Evolutionary conservation across 2,797 vertebrate species (phyloP), one percentile per base, ranked within the genome.

Genomic region (Scomberomorus guttatus): DNA sequence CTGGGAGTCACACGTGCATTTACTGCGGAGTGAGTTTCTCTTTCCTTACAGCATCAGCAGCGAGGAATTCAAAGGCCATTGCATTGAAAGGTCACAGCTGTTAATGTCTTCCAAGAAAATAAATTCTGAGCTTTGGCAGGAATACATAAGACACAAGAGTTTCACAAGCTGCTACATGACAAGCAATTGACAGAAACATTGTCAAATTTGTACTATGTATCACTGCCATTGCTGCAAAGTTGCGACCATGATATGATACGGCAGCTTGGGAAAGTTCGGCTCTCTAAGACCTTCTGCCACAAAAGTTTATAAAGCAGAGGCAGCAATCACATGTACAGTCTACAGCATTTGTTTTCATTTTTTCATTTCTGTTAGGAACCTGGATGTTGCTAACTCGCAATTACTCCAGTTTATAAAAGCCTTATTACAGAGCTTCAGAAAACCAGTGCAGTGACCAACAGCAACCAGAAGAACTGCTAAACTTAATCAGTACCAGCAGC

Each of bases 51-150:
- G 64, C 86, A 87, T 78, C 87, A 89, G 56, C 81, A 77, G 60
- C 57, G 42, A 85, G 65, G 88, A 91, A 91, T 85, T 87, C 74
- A 78, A 84, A 50, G 82, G 65, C 67, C 66, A 68, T 72, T 37
- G 48, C 63, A 77, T 4, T 63, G 50, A 89, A 90, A 81, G 68
- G 48, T 85, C 68, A 66, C 82, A 82, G 55, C 17, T 62, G 42
- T 72, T 72, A 48, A 51, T 20, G 71, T 77, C 70, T 68, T 87
- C 80, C 60, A 82, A 85, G 51, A 32, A 82, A 87, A 86, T 72
- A 59, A 55, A 72, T 67, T 61, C 57, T 3, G 18, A 64, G 15
- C 27, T 89, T 81, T 85, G 81, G 76, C 73, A 72, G 71, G 39
- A 76, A 32, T 55, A 29, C 32, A 56, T 6, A 27, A 55, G 50